Evolutionary conservation across 2,888 invertebrate species (phyloP).

Genomic region (Perizoma affinitatum): DNA sequence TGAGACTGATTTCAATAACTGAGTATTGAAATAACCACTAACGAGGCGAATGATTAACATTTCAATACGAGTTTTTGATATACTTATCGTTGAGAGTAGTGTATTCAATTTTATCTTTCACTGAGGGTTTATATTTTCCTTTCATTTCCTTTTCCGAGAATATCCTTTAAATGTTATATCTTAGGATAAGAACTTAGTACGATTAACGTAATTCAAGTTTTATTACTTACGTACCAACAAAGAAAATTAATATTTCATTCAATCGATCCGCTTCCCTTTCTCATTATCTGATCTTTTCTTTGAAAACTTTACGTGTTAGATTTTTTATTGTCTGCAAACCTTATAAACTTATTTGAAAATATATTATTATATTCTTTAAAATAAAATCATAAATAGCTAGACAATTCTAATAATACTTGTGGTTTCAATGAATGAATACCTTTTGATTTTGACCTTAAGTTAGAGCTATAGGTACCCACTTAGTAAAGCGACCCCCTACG

Average conservation of each 20-base stretch:
- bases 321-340: constrained; percentile 8
- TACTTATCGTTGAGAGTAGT: not conserved
- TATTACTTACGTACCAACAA: not conserved
- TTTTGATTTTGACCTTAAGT: too few relatives aligned
- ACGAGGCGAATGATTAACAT: constrained; percentile 9
- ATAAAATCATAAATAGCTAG: too few relatives aligned
- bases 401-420: too few relatives aligned
- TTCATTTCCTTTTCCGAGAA: constrained; percentile 14
- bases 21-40: constrained; percentile 18
- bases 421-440: too few relatives aligned
- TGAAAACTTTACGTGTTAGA: constrained; percentile 13
- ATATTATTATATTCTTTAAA: too few relatives aligned
- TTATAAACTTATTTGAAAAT: too few relatives aligned
- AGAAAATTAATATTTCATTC: constrained; percentile 1
- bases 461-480: too few relatives aligned
- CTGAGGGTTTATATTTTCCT: constrained; percentile 11
- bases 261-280: constrained; percentile 17
- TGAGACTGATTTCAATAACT: constrained; percentile 29
- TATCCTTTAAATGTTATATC: not conserved
- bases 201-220: constrained; percentile 1
- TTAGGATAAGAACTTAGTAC: not conserved
- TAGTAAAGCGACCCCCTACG: too few relatives aligned
- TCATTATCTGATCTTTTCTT: not conserved
- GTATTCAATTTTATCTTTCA: constrained; percentile 1
- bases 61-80: constrained; percentile 4